Percentiles rank a stretch among this genome's conserved stretches.
phyloP scores from a whole-genome alignment of 2,113 vertebrate genomes.

The Carettochelys insculpta region DNA sequence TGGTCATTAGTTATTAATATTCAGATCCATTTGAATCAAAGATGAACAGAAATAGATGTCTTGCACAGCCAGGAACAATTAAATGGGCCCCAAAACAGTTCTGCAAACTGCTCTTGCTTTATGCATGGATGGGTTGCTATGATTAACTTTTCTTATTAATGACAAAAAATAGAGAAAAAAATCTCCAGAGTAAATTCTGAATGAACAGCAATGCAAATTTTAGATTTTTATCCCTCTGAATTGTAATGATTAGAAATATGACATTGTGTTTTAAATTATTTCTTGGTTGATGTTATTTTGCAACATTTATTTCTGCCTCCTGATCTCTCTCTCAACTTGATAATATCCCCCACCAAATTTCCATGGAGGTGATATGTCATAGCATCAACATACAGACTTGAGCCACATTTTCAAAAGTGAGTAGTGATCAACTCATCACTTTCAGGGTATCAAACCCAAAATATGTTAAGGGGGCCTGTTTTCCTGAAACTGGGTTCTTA shows the following conservation, averaged over 20 bases:
- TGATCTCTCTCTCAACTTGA: neutral
- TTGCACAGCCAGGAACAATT: neutral
- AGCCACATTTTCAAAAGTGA: conserved; percentile 11
- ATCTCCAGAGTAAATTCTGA: conserved; percentile 12
- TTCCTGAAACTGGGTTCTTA: neutral
- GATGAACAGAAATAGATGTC: neutral
- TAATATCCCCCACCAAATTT: neutral
- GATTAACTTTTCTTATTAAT: conserved; percentile 22
- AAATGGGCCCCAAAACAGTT: neutral
- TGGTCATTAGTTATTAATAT: conserved; percentile 10
- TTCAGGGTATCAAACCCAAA: neutral
- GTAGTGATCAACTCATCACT: neutral
- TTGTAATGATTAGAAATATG: conserved; percentile 2
- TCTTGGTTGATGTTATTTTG: neutral
- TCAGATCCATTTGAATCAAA: conserved; percentile 16
- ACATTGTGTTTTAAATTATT: neutral
- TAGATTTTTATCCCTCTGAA: neutral
- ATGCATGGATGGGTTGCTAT: neutral
- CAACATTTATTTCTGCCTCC: neutral
- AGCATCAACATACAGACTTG: conserved; percentile 2
- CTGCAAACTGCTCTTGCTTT: neutral
- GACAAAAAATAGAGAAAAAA: neutral
- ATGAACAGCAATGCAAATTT: conserved; percentile 6
- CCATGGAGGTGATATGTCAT: neutral
- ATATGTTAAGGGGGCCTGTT: neutral